Percentiles rank a stretch among this genome's conserved stretches.
These are phyloP conservation scores for Donacobius atricapilla DNA, from an alignment of 2,113 vertebrate genomes.

Conservation along the genomic window DNA sequence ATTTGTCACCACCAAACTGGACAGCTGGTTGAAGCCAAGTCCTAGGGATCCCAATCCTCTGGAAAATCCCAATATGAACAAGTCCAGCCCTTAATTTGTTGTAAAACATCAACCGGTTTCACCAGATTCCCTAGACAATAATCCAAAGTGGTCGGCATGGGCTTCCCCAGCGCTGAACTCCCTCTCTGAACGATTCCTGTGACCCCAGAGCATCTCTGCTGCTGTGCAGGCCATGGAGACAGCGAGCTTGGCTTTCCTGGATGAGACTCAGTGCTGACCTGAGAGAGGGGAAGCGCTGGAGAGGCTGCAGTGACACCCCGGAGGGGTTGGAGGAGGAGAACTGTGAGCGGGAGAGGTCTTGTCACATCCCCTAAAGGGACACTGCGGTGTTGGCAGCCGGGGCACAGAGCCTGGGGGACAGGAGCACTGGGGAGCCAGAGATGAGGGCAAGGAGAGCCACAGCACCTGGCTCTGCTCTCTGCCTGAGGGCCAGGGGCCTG, in stretches of 20 bases:
- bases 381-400: neutral
- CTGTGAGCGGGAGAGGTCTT: neutral
- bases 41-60: neutral
- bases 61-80: neutral
- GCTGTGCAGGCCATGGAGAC: neutral
- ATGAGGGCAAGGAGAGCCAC: neutral
- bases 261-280: neutral
- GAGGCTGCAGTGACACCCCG: neutral
- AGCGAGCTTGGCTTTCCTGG: neutral
- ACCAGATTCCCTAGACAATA: neutral
- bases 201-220: neutral
- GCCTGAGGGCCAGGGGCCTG: neutral
- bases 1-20: neutral
- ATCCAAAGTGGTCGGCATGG: neutral
- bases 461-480: neutral
- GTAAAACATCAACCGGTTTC: neutral
- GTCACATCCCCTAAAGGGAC: neutral
- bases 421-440: neutral
- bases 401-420: neutral
- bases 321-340: neutral
- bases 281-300: neutral
- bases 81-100: neutral
- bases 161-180: neutral
- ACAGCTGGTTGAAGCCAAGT: neutral
- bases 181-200: accelerated